Conservation (phyloP, 1,140 invertebrate genomes). For the Schlechtendalia chinensis region DNA sequence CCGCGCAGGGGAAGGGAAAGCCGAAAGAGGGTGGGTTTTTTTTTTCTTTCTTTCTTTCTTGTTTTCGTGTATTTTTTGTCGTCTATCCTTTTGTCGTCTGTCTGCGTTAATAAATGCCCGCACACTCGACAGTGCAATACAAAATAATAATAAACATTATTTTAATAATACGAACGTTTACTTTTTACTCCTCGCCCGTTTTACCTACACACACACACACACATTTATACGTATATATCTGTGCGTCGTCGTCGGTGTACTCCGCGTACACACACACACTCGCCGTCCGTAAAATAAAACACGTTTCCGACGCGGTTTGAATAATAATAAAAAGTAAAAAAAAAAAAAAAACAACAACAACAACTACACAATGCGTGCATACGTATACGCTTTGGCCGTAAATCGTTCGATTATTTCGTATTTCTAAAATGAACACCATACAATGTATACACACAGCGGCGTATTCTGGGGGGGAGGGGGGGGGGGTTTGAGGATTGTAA, state of each 20-base stretch:
- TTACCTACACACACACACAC: not conserved
- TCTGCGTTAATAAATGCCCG: not conserved
- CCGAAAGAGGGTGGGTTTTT: slow-evolving; percentile 35
- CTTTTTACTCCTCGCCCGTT: not conserved
- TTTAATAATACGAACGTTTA: slow-evolving; percentile 2
- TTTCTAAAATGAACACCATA: too few relatives aligned
- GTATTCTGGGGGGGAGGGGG: too few relatives aligned
- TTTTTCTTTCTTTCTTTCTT: not conserved
- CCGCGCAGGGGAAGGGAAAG: not conserved
- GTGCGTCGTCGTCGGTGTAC: not conserved
- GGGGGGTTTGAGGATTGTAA: too few relatives aligned
- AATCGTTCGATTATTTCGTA: too few relatives aligned
- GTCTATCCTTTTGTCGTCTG: not conserved
- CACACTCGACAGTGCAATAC: not conserved
- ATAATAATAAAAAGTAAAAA: slow-evolving; percentile 15
- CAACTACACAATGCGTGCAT: too few relatives aligned
- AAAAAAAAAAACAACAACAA: too few relatives aligned
- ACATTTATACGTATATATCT: not conserved
- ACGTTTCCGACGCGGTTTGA: not conserved
- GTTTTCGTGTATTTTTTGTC: not conserved
- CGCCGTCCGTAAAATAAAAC: not conserved
- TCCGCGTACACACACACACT: too few relatives aligned
- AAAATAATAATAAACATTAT: not conserved
- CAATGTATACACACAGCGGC: too few relatives aligned
- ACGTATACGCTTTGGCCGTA: too few relatives aligned